A percentile compares a stretch with the other conserved stretches of the same genome.
phyloP scores from a whole-genome alignment of 2,888 invertebrate species.

The Spialia ferax region DNA sequence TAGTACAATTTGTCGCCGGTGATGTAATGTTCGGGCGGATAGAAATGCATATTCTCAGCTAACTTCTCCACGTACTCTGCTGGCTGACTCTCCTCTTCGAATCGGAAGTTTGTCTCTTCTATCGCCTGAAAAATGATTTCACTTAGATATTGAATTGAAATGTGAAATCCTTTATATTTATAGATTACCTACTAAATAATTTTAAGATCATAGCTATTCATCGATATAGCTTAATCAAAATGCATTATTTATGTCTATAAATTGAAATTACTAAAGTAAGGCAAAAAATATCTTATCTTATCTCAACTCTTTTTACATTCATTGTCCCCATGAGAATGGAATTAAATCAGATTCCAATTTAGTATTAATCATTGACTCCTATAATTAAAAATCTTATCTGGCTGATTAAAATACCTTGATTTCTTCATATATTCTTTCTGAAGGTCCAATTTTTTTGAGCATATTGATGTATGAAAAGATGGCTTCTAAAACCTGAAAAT shows the following conservation, averaged over 20 bases:
- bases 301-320: too few species aligned
- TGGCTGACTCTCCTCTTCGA: conserved; percentile 90
- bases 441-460: conserved; percentile 89
- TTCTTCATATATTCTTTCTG: conserved; percentile 90
- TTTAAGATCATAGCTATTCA: too few species aligned
- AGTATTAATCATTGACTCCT: too few species aligned
- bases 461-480: conserved; percentile 93
- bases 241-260: too few species aligned
- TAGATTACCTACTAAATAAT: too few species aligned
- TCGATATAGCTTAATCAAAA: too few species aligned
- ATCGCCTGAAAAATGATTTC: conserved; percentile 80
- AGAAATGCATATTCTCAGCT: conserved; percentile 93
- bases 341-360: too few species aligned
- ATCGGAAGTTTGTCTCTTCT: conserved; percentile 91
- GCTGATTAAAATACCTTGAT: conserved; percentile 85
- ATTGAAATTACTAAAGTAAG: too few species aligned
- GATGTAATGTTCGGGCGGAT: conserved; percentile 92
- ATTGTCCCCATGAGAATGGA: too few species aligned
- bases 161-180: too few species aligned
- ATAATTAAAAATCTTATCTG: not conserved
- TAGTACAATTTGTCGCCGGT: conserved; percentile 91
- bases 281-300: too few species aligned
- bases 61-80: conserved; percentile 92
- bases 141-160: not conserved
- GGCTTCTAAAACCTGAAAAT: conserved; percentile 89